Evolutionary conservation across 2,888 invertebrate species (phyloP), one percentile per base, ranked within the genome.

Genomic region (Chymomyza caudatula): DNA sequence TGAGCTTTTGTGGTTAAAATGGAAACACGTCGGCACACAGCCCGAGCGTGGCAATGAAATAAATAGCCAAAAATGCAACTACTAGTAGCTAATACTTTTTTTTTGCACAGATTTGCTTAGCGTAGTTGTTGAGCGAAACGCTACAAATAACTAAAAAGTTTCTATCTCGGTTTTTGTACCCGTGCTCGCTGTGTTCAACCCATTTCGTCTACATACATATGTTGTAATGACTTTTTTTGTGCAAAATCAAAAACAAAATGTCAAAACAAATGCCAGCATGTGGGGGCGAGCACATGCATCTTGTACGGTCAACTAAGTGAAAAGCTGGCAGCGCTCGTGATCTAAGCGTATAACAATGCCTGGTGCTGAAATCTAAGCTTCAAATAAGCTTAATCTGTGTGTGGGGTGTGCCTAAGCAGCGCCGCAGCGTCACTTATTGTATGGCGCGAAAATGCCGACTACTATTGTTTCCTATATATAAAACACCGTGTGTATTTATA

Each of bases 1-100:
- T 76, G 71, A 75, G 61, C 67, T 68, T 74, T 74, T 76, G 67
- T 69, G 69, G 68, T 65, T 63, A 68, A 74, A 77, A 77, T 68
- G 71, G 67, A 43, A 60, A 29, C 42, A 37, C 29, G 37, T 15
- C 22, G 25, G 15, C 15, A 51, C 29, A n/a, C 49, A 23, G 19
- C 17, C 51, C 49, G 51, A 42, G 25, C 15, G 25, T n/a, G 47
- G 15, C 44, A 44, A 55, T 19, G 19, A 51, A 51, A 20, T 51
- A 15, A 20, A 22, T 20, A 51, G 13, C 37, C 23, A 54, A 43
- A 43, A 57, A 22, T 37, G 19, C 51, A 51, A 60, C 60, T 51
- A 60, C 58, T 58, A 60, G 42, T 37, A 51, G 42, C 60, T 60
- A 51, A 29, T 42, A 58, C 15, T 57, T 57, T 19, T 23, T 22